Base-by-base conservation (phyloP, 2,888 invertebrate species). In the Tachystola acroxantha region DNA sequence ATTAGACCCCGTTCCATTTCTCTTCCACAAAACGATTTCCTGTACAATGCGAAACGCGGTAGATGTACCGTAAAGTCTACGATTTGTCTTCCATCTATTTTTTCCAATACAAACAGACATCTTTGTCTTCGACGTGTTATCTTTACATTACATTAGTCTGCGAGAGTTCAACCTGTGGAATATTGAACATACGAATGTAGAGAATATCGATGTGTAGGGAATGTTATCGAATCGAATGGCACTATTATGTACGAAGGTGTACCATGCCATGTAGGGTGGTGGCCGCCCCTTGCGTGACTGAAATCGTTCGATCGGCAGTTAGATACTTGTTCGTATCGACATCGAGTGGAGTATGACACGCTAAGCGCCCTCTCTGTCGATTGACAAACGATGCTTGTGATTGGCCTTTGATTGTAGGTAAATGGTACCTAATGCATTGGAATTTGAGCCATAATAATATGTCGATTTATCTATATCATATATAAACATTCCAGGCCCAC, bases 321-420 rank as follows among this genome's bases (percentile, higher is more conserved):
- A 46, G 49, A 53, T 56, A 52, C 59, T 54, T 57, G 65, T 62
- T 65, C 58, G 57, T 64, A 16, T 70, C 69, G 60, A 65, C 57
- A 62, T 76, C 62, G 65, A 77, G 76, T 77, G 67, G 61, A 64
- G 67, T 64, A 69, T 63, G 62, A 74, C 78, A 79, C 71, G 77
- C 71, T 62, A 74, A 67, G 57, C 64, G 61, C 66, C 65, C 60
- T 69, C 70, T 69, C 54, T 61, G 50, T 42, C 53, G 62, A 69
- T 66, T 68, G 71, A 70, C 67, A 71, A 74, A 75, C 64, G 66
- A 58, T 57, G 48, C 62, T 64, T 52, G 57, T 60, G 67, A 70
- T 73, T 73, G 68, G 59, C 67, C 65, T 62, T 69, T 59, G 53
- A 44, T 34, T 46, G 46, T 49, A 55, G 45, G 47, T n/a, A n/a